Percentiles rank a stretch among this genome's conserved stretches.
Conservation (phyloP, 2,797 vertebrate species). For the Dipus sagitta region DNA sequence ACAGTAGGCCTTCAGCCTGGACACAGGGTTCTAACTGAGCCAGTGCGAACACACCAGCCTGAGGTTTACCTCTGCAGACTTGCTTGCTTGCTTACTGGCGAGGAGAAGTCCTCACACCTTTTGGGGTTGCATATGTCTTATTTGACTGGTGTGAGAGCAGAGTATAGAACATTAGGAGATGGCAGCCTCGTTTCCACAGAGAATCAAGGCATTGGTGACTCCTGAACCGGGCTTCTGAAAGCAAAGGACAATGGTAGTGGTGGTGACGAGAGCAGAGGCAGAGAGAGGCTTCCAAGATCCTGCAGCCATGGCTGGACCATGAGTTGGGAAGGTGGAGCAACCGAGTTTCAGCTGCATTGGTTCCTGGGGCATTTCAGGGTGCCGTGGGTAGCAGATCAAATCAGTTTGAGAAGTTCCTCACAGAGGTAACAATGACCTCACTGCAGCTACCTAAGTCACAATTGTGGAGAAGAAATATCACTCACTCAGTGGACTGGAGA, state of each 20-base stretch:
- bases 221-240: background rate
- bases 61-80: background rate
- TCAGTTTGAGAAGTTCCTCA: background rate
- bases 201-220: background rate
- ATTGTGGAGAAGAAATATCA: constrained; percentile 14
- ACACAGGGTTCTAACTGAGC: too few relatives aligned
- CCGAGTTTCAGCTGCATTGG: background rate
- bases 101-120: background rate
- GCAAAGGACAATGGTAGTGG: background rate
- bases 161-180: background rate
- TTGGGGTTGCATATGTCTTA: background rate
- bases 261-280: background rate
- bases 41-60: background rate
- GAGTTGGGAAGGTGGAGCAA: background rate
- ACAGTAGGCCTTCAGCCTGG: background rate
- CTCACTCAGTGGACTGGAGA: constrained; percentile 34
- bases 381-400: background rate
- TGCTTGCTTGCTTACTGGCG: background rate
- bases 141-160: background rate
- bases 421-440: background rate
- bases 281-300: background rate
- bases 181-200: background rate
- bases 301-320: background rate
- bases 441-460: constrained; percentile 48
- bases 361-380: background rate